Base-by-base conservation (phyloP, 2,113 vertebrate genomes). In the Lampris megalopsis region DNA sequence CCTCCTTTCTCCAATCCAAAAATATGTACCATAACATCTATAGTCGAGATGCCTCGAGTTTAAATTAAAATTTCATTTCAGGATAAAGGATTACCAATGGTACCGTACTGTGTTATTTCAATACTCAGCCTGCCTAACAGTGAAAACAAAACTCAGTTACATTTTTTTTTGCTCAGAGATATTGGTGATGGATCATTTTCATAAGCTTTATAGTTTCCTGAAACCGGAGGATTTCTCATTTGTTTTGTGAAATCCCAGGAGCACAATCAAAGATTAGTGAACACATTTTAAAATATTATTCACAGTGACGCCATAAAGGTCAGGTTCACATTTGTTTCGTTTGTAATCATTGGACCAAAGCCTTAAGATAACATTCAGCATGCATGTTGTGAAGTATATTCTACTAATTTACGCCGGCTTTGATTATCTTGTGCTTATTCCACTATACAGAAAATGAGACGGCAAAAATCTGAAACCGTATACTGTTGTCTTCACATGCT, bases 171-270 rank as follows among this genome's bases (percentile, higher is more conserved):
- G 81, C 84, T 63, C 69, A 45, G 60, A 81, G 80, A 81, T 4
- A 67, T 59, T 48, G 35, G 11, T 76, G 88, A 90, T 75, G 63
- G 78, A 90, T 87, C 58, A 35, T 71, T 75, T 85, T 87, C 75
- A 88, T 84, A 64, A 79, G 11, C 59, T 6, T 52, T 11, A 68
- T 3, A 37, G 74, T 52, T 66, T 37, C 1, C 9, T 37, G 1
- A 60, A 50, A 10, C 49, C 61, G 69, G 66, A 42, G n/a, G 63
- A 65, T 11, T 2, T 7, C 1, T 37, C 35, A 57, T 5, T 62
- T 4, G 68, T 50, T 50, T 58, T 42, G 56, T 36, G 43, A 4
- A 38, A 24, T 0, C 35, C 63, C 47, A 47, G 71, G 7, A 10
- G 74, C 6, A 2, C 59, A 37, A 4, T 54, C 36, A 0, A 56